These are phyloP conservation scores for Camponotus vicinus DNA, from an alignment of 1,140 invertebrate species.

Conservation along the genomic window DNA sequence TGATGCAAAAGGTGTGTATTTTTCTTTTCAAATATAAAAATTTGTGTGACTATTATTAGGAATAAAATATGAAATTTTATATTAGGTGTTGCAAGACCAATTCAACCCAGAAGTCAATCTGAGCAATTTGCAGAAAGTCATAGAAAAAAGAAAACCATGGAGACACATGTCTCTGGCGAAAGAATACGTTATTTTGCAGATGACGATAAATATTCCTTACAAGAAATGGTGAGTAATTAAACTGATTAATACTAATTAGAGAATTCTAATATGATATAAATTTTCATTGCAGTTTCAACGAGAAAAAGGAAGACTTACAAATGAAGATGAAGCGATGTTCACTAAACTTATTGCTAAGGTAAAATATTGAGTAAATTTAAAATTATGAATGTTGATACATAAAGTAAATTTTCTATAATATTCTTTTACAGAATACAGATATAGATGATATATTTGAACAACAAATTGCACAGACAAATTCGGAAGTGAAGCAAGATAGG, in stretches of 20 bases:
- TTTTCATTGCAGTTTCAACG: constrained; percentile 91
- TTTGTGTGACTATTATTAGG: background rate
- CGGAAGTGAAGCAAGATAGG: constrained; percentile 88
- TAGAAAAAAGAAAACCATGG: constrained; percentile 87
- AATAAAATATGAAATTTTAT: constrained; percentile 19
- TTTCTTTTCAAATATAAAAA: background rate
- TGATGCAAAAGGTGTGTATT: constrained; percentile 88
- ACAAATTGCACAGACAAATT: constrained; percentile 89
- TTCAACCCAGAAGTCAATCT: constrained; percentile 80
- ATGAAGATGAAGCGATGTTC: constrained; percentile 94
- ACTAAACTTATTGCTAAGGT: constrained; percentile 91
- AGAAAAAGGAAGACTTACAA: constrained; percentile 94
- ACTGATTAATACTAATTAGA: constrained; percentile 1
- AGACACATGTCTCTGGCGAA: constrained; percentile 92
- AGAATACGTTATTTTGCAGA: constrained; percentile 95
- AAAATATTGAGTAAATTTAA: constrained; percentile 59
- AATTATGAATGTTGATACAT: constrained; percentile 13
- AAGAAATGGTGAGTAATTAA: constrained; percentile 91
- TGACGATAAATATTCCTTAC: constrained; percentile 95
- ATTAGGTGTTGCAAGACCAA: constrained; percentile 83
- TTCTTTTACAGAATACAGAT: constrained; percentile 84
- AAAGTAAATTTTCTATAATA: constrained; percentile 41
- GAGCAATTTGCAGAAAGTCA: constrained; percentile 70
- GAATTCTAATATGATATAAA: background rate
- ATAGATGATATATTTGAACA: constrained; percentile 96